Conservation (phyloP, 64 coral and sea anemone genomes). For the Pocillopora damicornis region DNA sequence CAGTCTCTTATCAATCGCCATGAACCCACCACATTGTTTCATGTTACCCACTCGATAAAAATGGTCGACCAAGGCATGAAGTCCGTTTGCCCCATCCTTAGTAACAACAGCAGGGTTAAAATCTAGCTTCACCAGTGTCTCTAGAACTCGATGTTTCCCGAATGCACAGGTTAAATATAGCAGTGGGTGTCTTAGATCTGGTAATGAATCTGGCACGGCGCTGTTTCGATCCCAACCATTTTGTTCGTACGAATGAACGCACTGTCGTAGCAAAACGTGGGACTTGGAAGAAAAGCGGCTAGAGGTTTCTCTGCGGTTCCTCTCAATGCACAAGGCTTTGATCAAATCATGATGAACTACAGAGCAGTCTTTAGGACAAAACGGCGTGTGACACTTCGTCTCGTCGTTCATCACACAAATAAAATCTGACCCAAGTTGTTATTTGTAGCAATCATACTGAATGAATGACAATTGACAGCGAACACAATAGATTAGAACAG, state of each 20-base stretch:
- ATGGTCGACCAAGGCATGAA: slow-evolving; percentile 51
- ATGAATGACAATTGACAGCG: neutral
- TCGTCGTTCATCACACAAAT: slow-evolving; percentile 23
- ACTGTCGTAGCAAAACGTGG: slow-evolving; percentile 67
- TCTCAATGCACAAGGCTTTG: slow-evolving; percentile 70
- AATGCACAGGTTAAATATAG: slow-evolving; percentile 65
- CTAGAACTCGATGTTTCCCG: slow-evolving; percentile 67
- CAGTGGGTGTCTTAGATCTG: slow-evolving; percentile 48
- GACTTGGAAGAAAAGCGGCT: slow-evolving; percentile 49
- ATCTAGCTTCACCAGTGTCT: slow-evolving; percentile 63
- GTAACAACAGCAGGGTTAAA: slow-evolving; percentile 46
- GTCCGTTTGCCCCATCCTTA: slow-evolving; percentile 48
- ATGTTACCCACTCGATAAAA: slow-evolving; percentile 61
- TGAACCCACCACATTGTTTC: slow-evolving; percentile 46
- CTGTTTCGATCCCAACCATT: slow-evolving; percentile 76
- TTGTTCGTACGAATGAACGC: slow-evolving; percentile 46
- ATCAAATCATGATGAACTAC: slow-evolving; percentile 62
- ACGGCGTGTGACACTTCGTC: slow-evolving; percentile 58
- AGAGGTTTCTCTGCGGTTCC: slow-evolving; percentile 49
- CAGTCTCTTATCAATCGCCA: slow-evolving; percentile 61
- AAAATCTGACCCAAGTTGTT: neutral
- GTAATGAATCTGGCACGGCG: slow-evolving; percentile 47
- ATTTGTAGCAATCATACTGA: neutral
- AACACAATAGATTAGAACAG: neutral
- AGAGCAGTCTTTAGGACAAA: slow-evolving; percentile 52